phyloP scores from a whole-genome alignment of 2,113 vertebrate species.

The Charina bottae region DNA sequence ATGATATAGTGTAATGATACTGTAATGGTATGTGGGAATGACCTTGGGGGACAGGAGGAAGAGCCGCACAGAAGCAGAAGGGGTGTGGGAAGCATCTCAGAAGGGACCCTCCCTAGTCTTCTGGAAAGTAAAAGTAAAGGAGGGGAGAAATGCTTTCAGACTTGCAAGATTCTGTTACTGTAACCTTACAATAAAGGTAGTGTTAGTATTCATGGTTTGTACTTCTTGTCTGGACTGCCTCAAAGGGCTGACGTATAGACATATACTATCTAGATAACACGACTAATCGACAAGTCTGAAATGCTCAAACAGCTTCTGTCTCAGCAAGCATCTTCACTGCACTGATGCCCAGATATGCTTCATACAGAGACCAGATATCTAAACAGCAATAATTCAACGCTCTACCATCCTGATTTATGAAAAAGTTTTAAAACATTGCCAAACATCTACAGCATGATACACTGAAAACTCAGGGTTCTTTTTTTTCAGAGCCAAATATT shows the following conservation, averaged over 20 bases:
- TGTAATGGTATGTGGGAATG: background rate
- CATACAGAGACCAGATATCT: background rate
- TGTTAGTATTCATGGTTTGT: too few species aligned
- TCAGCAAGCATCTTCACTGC: background rate
- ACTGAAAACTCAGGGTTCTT: background rate
- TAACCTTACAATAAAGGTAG: background rate
- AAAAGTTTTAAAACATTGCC: background rate
- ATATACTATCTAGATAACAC: background rate
- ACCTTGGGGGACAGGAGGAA: background rate
- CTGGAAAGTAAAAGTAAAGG: background rate
- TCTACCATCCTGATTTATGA: background rate
- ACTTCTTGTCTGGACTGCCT: background rate
- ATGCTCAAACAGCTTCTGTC: background rate
- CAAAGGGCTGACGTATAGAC: background rate
- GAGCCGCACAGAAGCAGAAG: background rate
- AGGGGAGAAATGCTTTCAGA: background rate
- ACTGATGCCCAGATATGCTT: background rate
- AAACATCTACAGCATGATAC: background rate
- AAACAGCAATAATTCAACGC: background rate
- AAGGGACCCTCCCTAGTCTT: background rate
- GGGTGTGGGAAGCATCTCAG: background rate
- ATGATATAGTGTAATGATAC: too few species aligned
- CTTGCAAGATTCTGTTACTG: background rate
- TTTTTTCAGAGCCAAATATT: background rate
- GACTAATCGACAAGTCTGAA: background rate